Percentiles rank a stretch among this genome's conserved stretches.
phyloP scores from a whole-genome alignment of 2,888 invertebrate genomes.

The Ophion slaviceki region DNA sequence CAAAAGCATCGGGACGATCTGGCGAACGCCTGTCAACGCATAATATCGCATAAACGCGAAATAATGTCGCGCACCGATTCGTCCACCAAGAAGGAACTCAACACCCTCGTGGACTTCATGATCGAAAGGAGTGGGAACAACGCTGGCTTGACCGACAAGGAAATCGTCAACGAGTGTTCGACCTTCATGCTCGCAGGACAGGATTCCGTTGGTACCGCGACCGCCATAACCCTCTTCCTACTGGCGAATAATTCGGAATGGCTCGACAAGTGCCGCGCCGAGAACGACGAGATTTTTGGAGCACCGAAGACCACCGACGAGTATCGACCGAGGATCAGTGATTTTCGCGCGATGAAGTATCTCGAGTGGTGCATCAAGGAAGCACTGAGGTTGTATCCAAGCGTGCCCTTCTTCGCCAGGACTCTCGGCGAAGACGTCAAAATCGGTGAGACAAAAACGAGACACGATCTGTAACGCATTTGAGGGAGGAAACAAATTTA shows the following conservation, averaged over 20 bases:
- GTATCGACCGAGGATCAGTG: slow-evolving; percentile 71
- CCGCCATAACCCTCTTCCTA: slow-evolving; percentile 85
- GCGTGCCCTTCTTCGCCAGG: slow-evolving; percentile 78
- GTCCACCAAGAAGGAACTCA: slow-evolving; percentile 21
- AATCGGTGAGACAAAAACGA: slow-evolving; percentile 71
- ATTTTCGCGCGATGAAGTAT: slow-evolving; percentile 75
- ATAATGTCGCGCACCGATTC: background rate
- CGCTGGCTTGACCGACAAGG: slow-evolving; percentile 85
- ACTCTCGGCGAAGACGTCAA: slow-evolving; percentile 77
- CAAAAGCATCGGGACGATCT: slow-evolving; percentile 82
- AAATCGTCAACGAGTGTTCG: slow-evolving; percentile 86
- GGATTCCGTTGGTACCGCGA: slow-evolving; percentile 86
- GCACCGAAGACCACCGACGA: slow-evolving; percentile 36
- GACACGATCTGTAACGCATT: background rate
- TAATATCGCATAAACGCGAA: slow-evolving; percentile 73
- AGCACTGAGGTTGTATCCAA: slow-evolving; percentile 79
- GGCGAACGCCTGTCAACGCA: slow-evolving; percentile 70
- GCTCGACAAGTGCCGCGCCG: slow-evolving; percentile 79
- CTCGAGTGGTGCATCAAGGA: slow-evolving; percentile 81
- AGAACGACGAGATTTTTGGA: slow-evolving; percentile 75
- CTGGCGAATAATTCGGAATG: slow-evolving; percentile 85
- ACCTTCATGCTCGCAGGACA: slow-evolving; percentile 88
- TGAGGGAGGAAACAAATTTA: no score
- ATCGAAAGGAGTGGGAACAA: slow-evolving; percentile 85
- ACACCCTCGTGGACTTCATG: slow-evolving; percentile 84